Evolutionary conservation across 1,140 invertebrate genomes (phyloP), one percentile per base, ranked within the genome.

Genomic region (Panagrolaimus sp.): DNA sequence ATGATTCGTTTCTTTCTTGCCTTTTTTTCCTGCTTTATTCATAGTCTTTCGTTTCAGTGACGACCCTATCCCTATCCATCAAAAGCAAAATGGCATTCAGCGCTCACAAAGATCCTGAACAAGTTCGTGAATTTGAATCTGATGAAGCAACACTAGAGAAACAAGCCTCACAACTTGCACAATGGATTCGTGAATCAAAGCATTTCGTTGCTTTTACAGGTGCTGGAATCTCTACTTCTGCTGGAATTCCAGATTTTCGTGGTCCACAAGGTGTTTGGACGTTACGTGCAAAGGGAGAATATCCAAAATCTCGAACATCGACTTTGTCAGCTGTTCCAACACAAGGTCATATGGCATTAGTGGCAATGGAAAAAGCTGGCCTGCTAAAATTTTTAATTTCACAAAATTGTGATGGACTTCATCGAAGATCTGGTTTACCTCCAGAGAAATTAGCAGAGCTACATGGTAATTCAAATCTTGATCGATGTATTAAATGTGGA

Each of bases 401-500:
- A 80, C 94, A 97, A 84, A 97, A 97, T 85, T 93, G 97, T 79
- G 94, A 97, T 87, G 94, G 93, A 0, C 85, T 97, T 23, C 93
- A 96, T 86, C 84, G 96, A 14, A 88, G 90, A 77, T 93, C 91
- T 47, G 92, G 92, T 9, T 83, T 96, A 66, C 83, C 87, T 14
- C 87, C 92, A 68, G 87, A 88, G 71, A 85, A 89, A 81, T 84
- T 98, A 66, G 88, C 93, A 43, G 95, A 98, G 84, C 85, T 97
- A 38, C 94, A 98, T 87, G 95, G 95, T 31, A 97, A 97, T 83
- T 96, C 97, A 90, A 96, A 93, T 84, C 87, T 92, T 51, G 92
- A 95, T 84, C 89, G 94, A 82, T 97, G 93, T 83, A 89, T 89
- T 78, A 88, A 89, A 79, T 97, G 93, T 86, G 87, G 89, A 84